Percentiles rank a stretch among this genome's conserved stretches.
These are phyloP conservation scores for Coendou prehensilis DNA, from an alignment of 2,797 vertebrate species.

Conservation along the genomic window DNA sequence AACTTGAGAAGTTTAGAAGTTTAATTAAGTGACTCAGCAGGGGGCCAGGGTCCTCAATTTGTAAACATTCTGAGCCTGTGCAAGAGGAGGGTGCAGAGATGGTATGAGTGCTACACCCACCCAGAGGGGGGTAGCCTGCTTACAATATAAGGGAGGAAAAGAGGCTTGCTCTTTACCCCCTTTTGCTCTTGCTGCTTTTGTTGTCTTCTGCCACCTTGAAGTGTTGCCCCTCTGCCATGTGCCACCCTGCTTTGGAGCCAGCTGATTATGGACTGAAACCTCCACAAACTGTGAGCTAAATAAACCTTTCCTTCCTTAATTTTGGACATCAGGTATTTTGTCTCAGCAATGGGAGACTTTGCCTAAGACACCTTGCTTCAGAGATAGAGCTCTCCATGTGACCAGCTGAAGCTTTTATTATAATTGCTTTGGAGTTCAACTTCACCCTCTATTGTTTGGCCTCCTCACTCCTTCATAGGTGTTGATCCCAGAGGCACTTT, in stretches of 20 bases:
- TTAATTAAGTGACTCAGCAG: not conserved
- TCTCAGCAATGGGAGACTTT: no score
- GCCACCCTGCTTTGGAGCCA: no score
- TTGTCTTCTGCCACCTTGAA: no score
- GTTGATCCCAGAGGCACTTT: not conserved
- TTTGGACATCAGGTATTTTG: no score
- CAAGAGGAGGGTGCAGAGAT: not conserved
- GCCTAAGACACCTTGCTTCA: not conserved
- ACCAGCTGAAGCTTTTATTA: not conserved
- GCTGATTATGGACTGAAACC: no score
- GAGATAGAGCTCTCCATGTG: not conserved
- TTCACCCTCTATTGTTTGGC: not conserved
- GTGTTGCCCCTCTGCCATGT: no score
- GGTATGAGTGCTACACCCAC: not conserved
- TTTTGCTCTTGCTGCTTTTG: not conserved
- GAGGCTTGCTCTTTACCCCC: not conserved
- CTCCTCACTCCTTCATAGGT: not conserved
- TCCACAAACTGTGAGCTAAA: no score
- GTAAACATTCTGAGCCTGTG: not conserved
- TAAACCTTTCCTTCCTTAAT: no score
- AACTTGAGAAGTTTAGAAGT: not conserved
- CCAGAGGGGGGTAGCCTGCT: not conserved
- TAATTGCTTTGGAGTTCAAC: not conserved
- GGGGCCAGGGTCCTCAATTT: not conserved
- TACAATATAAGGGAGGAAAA: not conserved